These are phyloP conservation scores for Ormyrus nitidulus DNA, from an alignment of 2,888 invertebrate genomes.

Conservation along the genomic window DNA sequence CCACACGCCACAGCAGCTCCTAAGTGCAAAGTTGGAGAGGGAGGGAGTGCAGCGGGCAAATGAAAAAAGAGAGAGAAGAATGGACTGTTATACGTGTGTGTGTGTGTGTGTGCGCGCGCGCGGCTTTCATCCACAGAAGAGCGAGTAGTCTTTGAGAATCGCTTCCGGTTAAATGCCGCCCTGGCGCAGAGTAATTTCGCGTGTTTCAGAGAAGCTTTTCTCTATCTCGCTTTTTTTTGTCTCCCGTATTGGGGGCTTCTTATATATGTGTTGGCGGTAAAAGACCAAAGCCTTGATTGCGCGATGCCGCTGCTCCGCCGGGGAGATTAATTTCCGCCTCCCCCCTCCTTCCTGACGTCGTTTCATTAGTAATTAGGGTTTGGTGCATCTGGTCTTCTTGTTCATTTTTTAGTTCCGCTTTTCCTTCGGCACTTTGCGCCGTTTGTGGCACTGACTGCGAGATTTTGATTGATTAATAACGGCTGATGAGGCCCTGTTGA, in stretches of 20 bases:
- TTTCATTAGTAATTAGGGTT: too few relatives aligned
- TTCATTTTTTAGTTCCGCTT: too few relatives aligned
- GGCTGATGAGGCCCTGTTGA: too few relatives aligned
- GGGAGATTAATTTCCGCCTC: too few relatives aligned
- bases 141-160: slow-evolving; percentile 52
- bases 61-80: slow-evolving; percentile 7
- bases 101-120: background rate
- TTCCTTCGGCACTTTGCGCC: too few relatives aligned
- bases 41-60: background rate
- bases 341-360: too few relatives aligned
- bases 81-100: background rate
- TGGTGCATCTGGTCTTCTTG: too few relatives aligned
- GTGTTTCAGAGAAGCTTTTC: slow-evolving; percentile 45
- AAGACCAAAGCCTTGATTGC: background rate
- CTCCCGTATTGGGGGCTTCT: background rate
- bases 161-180: slow-evolving; percentile 55
- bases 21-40: slow-evolving; percentile 22
- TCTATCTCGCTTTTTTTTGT: slow-evolving; percentile 2
- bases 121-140: slow-evolving; percentile 31
- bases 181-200: slow-evolving; percentile 54
- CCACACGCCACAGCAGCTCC: slow-evolving; percentile 65
- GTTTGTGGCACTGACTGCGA: too few relatives aligned
- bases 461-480: too few relatives aligned
- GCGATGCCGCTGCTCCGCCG: too few relatives aligned
- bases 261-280: background rate